phyloP scores from a whole-genome alignment of 2,888 invertebrate genomes.

The Abscondita cerata region DNA sequence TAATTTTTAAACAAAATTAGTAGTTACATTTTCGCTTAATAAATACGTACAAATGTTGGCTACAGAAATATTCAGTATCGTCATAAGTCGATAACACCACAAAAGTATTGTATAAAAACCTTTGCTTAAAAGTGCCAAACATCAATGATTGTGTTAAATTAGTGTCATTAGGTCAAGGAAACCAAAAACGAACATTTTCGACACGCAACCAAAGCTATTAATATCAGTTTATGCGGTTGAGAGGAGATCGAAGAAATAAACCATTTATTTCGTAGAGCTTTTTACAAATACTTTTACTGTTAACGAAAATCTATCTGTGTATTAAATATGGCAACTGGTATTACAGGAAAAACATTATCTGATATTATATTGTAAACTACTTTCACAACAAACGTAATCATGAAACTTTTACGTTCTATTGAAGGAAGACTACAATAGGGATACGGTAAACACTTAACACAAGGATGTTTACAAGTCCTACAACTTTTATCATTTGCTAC shows the following conservation, averaged over 20 bases:
- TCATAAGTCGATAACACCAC: too few species aligned
- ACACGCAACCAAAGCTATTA: conserved; percentile 2
- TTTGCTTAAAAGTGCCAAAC: too few species aligned
- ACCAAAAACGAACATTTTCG: not conserved
- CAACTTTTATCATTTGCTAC: conserved; percentile 8
- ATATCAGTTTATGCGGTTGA: not conserved
- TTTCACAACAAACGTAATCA: conserved; percentile 9
- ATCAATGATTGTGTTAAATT: not conserved
- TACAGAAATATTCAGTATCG: too few species aligned
- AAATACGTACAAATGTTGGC: too few species aligned
- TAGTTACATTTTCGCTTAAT: too few species aligned
- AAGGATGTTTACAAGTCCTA: conserved; percentile 3
- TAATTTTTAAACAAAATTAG: too few species aligned
- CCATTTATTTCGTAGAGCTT: too few species aligned
- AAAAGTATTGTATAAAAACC: too few species aligned
- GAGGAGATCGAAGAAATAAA: too few species aligned
- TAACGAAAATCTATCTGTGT: not conserved
- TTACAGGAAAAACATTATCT: not conserved
- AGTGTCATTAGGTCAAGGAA: conserved; percentile 6
- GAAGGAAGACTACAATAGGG: not conserved
- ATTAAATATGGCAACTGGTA: not conserved
- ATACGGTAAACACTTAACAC: conserved; percentile 1
- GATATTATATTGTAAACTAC: conserved; percentile 5
- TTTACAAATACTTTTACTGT: too few species aligned
- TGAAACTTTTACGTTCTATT: conserved; percentile 1